These are phyloP conservation scores for Selenia dentaria DNA, from an alignment of 2,888 invertebrate species.

Conservation along the genomic window DNA sequence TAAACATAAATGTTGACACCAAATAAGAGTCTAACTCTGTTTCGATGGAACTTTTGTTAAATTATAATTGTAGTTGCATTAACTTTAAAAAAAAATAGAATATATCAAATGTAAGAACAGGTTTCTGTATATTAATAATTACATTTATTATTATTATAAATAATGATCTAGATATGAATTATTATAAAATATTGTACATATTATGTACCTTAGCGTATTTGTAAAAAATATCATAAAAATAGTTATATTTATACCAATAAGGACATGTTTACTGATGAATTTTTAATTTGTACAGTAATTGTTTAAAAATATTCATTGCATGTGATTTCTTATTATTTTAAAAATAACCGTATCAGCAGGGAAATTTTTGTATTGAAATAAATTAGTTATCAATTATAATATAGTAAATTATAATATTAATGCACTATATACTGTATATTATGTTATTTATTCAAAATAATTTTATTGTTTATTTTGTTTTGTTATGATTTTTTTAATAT, in stretches of 20 bases:
- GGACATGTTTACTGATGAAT: not conserved
- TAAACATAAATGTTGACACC: conserved; percentile 29
- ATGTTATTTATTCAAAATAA: conserved; percentile 15
- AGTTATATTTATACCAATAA: not conserved
- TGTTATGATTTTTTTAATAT: too few relatives aligned
- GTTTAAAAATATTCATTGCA: not conserved
- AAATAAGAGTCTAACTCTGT: conserved; percentile 33
- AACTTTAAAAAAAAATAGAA: conserved; percentile 19
- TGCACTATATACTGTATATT: conserved; percentile 1
- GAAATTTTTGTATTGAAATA: not conserved
- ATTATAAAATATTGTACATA: not conserved
- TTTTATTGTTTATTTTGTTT: not conserved
- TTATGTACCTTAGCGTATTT: not conserved
- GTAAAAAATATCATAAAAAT: not conserved
- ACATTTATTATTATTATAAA: conserved; percentile 1
- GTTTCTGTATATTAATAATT: conserved; percentile 1
- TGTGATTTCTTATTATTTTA: not conserved
- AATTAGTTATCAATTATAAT: not conserved
- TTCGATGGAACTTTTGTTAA: conserved; percentile 23
- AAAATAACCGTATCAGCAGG: not conserved
- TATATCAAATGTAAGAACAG: conserved; percentile 8
- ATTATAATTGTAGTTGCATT: conserved; percentile 24
- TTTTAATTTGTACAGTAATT: not conserved
- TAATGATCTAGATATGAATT: not conserved
- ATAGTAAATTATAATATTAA: not conserved